Conservation (phyloP, 1,140 invertebrate species). For the Antheraea pernyi region DNA sequence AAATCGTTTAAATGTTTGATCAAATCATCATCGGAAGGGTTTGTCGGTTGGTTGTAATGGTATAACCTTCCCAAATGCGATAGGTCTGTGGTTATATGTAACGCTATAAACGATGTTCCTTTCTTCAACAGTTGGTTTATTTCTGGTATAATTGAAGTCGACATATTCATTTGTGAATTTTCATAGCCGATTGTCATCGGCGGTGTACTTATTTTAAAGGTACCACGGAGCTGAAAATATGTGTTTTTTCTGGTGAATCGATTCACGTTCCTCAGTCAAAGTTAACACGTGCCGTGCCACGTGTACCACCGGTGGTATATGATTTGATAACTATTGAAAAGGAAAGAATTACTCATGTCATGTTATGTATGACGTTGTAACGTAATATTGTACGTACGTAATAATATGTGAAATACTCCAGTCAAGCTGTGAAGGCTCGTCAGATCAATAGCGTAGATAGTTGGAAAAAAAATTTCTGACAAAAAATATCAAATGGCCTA, state of each 20-base stretch:
- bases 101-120: slow-evolving; percentile 48
- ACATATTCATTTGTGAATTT: slow-evolving; percentile 35
- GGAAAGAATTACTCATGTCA: too few species aligned
- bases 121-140: slow-evolving; percentile 54
- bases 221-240: slow-evolving; percentile 51
- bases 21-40: slow-evolving; percentile 43
- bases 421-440: too few species aligned
- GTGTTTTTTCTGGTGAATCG: neutral
- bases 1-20: slow-evolving; percentile 61
- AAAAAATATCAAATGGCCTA: too few species aligned
- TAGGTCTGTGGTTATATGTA: slow-evolving; percentile 53
- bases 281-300: too few species aligned
- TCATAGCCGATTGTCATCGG: slow-evolving; percentile 65
- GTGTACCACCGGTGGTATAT: too few species aligned
- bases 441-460: too few species aligned
- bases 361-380: too few species aligned
- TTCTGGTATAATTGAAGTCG: slow-evolving; percentile 43
- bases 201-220: slow-evolving; percentile 56
- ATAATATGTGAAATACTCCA: too few species aligned
- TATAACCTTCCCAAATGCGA: slow-evolving; percentile 53
- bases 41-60: slow-evolving; percentile 46
- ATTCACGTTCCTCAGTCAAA: neutral
- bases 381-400: too few species aligned
- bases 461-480: too few species aligned
- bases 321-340: too few species aligned